A percentile compares a stretch with the other conserved stretches of the same genome.
Evolutionary conservation across 2,113 vertebrate genomes (phyloP).

Genomic region (Lophochroa leadbeateri): DNA sequence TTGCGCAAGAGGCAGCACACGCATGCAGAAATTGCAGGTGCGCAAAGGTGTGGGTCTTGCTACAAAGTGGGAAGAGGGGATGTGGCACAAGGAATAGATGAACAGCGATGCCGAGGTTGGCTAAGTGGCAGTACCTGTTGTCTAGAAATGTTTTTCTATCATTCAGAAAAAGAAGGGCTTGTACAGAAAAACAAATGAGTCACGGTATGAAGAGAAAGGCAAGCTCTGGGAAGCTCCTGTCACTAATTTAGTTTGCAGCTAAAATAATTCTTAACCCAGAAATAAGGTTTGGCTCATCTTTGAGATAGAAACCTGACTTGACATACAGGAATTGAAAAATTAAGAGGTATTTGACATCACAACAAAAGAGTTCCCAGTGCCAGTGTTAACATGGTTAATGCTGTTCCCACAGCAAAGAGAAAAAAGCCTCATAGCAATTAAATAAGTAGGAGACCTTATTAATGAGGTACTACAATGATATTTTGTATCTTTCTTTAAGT

Average conservation of each 20-base stretch:
- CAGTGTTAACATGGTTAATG: not conserved
- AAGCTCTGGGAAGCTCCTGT: not conserved
- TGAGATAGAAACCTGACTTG: constrained; percentile 1
- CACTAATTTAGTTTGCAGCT: not conserved
- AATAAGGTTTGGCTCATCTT: constrained; percentile 6
- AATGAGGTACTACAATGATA: not conserved
- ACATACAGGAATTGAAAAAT: not conserved
- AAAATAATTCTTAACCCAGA: not conserved
- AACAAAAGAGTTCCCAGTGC: not conserved
- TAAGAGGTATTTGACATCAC: constrained; percentile 22
- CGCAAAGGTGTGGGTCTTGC: not conserved
- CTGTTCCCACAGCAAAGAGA: not conserved
- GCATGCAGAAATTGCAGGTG: not conserved
- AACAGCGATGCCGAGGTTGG: not conserved
- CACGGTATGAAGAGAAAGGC: not conserved
- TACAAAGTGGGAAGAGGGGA: not conserved
- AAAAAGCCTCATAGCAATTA: constrained; percentile 11
- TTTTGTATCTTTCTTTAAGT: not conserved
- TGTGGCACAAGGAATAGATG: accelerated
- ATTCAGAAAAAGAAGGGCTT: not conserved
- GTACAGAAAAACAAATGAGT: not conserved
- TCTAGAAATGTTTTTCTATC: not conserved
- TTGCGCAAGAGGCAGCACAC: not conserved
- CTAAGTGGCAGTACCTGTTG: not conserved
- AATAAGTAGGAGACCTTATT: not conserved